Evolutionary conservation across 2,888 invertebrate genomes (phyloP), one percentile per base, ranked within the genome.

Genomic region (Synergus japonicus): DNA sequence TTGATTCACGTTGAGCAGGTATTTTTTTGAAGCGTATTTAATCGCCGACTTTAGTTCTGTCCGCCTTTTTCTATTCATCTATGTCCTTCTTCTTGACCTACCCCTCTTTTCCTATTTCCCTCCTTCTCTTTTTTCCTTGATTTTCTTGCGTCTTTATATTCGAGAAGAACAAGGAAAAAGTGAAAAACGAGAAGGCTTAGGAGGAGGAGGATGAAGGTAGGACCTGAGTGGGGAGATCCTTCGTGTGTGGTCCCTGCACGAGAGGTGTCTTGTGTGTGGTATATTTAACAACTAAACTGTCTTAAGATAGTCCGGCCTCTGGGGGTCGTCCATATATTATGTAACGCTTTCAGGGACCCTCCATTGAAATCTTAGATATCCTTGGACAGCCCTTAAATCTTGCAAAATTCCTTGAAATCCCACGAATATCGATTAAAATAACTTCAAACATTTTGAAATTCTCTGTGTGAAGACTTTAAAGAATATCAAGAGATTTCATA

Each of bases 261-360:
- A 84, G 88, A 91, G 91, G 92, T 92, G 92, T 91, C 92, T 91
- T 90, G 91, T 92, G 92, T 92, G 92, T 92, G 92, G 92, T 85
- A 89, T 86, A 87, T 87, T 86, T 88, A 86, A 90, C 88, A 86
- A 87, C 88, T 86, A 89, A 86, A 91, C 88, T 90, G 88, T 90
- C 87, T 87, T 86, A 86, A 88, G 85, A 82, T 84, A 85, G 86
- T 86, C 82, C 80, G 82, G 84, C 83, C 87, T 85, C 85, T 84
- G 81, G 37, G 37, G 37, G 37, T 37, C 37, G 37, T 37, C 37
- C 37, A 37, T 37, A 37, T 37, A 37, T 37, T 37, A 37, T 37
- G 37, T 37, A 37, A 37, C 5, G 37, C 37, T 37, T 37, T 37
- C 37, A 37, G 37, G 37, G 0, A 7, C 0, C 5, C 5, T 37